These are phyloP conservation scores for Sceloporus undulatus DNA, from an alignment of 2,113 vertebrate species.

Conservation along the genomic window DNA sequence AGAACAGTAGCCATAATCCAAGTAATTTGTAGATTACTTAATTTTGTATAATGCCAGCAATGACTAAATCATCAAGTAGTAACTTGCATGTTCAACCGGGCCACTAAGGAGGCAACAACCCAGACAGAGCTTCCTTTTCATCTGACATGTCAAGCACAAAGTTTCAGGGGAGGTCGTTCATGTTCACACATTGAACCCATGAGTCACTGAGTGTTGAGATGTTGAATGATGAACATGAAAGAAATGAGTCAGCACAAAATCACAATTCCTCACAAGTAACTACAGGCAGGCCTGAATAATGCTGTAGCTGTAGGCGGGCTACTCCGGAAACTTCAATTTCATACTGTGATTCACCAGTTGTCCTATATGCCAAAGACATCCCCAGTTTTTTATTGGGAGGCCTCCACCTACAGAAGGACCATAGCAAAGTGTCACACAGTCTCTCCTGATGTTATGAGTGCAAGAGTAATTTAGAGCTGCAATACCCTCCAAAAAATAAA, in stretches of 20 bases:
- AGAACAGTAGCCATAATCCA: not conserved
- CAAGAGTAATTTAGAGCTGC: not conserved
- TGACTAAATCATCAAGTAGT: not conserved
- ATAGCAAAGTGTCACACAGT: not conserved
- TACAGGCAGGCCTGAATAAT: not conserved
- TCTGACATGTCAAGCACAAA: not conserved
- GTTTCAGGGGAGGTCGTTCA: not conserved
- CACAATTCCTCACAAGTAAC: not conserved
- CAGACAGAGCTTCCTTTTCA: not conserved
- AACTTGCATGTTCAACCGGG: not conserved
- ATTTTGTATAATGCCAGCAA: too few relatives aligned
- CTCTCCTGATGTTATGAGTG: not conserved
- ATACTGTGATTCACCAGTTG: not conserved
- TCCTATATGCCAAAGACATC: not conserved
- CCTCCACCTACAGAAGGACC: not conserved
- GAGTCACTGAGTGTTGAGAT: slow-evolving; percentile 1
- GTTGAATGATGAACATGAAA: not conserved
- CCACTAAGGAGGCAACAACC: not conserved
- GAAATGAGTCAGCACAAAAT: slow-evolving; percentile 9
- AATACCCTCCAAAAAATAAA: not conserved
- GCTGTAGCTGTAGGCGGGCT: not conserved
- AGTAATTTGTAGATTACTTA: not conserved
- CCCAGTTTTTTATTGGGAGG: not conserved
- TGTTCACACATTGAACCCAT: not conserved
- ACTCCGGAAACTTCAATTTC: not conserved